These are phyloP conservation scores for Salpingus planirostris DNA, from an alignment of 2,888 invertebrate species.

Conservation along the genomic window DNA sequence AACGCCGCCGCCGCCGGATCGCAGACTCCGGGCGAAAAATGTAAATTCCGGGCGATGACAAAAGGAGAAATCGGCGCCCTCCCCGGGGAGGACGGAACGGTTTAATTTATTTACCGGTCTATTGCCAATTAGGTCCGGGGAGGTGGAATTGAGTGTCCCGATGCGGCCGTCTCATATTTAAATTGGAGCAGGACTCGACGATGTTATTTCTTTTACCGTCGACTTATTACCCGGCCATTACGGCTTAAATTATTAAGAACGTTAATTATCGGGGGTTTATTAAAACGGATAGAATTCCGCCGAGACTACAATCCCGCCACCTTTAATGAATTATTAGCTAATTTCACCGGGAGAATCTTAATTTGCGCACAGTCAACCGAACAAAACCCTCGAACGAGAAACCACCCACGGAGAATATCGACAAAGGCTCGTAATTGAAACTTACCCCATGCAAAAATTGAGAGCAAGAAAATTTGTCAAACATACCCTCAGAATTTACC, in stretches of 20 bases:
- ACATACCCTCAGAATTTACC: no score
- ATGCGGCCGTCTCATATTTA: slow-evolving; percentile 10
- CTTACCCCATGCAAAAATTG: no score
- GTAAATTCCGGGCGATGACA: background rate
- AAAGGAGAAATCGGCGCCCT: background rate
- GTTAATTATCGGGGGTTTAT: slow-evolving; percentile 13
- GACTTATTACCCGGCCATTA: slow-evolving; percentile 6
- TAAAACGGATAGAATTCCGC: slow-evolving; percentile 4
- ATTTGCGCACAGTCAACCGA: no score
- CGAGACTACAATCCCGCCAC: slow-evolving; percentile 3
- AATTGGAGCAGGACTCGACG: slow-evolving; percentile 7
- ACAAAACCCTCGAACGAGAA: no score
- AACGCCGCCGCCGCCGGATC: slow-evolving; percentile 17
- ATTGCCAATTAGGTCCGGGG: no score
- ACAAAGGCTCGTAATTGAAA: no score
- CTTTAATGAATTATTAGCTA: slow-evolving; percentile 11
- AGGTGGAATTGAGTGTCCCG: slow-evolving; percentile 9
- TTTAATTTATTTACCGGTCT: background rate
- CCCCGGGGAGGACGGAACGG: background rate
- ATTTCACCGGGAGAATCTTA: no score
- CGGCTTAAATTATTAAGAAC: slow-evolving; percentile 12
- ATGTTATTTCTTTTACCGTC: slow-evolving; percentile 3
- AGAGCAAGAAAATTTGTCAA: no score
- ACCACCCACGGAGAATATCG: no score
- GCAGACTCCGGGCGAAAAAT: no score